Conservation (phyloP, 2,888 invertebrate genomes). For the Caenorhabditis wallacei region DNA sequence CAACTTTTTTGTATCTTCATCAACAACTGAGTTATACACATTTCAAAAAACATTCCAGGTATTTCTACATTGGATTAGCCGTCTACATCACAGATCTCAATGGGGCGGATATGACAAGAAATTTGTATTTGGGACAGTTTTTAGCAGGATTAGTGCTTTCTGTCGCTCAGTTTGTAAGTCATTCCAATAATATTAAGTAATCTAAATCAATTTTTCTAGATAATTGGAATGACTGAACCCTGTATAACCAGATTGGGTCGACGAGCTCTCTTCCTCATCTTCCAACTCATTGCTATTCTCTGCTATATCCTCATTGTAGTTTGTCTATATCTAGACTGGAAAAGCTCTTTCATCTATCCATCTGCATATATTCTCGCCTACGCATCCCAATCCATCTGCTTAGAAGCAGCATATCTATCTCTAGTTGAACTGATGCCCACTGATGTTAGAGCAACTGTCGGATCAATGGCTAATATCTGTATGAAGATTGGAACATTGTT, state of each 20-base stretch:
- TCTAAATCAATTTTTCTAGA: no score
- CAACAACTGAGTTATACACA: neutral
- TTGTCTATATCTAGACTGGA: constrained; percentile 31
- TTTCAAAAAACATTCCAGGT: constrained; percentile 13
- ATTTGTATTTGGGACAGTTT: constrained; percentile 63
- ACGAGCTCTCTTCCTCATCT: constrained; percentile 52
- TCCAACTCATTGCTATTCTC: constrained; percentile 53
- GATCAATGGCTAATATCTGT: constrained; percentile 49
- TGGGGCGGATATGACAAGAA: constrained; percentile 62
- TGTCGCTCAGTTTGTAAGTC: constrained; percentile 42
- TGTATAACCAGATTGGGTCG: constrained; percentile 50
- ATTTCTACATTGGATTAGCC: constrained; percentile 60
- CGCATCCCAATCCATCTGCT: constrained; percentile 58
- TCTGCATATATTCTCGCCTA: constrained; percentile 51
- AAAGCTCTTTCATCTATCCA: constrained; percentile 31
- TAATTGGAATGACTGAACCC: constrained; percentile 58
- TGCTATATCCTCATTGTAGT: constrained; percentile 48
- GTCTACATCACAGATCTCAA: constrained; percentile 64
- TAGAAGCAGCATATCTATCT: constrained; percentile 56
- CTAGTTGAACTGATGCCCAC: constrained; percentile 65
- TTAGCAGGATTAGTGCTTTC: constrained; percentile 53
- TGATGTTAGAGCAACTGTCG: constrained; percentile 55
- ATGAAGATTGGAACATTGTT: constrained; percentile 57
- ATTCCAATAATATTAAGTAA: no score
- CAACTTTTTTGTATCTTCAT: no score